Evolutionary conservation across 2,797 vertebrate species (phyloP), one percentile per base, ranked within the genome.

Genomic region (Rachycentron canadum): DNA sequence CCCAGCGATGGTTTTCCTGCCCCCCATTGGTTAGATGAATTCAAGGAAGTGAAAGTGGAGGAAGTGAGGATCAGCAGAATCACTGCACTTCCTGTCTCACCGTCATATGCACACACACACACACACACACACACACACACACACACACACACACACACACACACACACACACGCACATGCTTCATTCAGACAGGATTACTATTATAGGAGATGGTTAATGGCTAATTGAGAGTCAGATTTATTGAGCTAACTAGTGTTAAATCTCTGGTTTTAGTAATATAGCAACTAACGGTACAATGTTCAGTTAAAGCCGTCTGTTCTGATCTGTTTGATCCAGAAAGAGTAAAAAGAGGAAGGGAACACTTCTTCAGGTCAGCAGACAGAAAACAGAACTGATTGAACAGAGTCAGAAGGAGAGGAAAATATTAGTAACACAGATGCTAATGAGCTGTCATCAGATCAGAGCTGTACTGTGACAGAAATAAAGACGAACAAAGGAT

Each of bases 51-150:
- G 74, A 76, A 10, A 63, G 50, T 62, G 23, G 7, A 45, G 64
- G 58, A 76, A 47, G 28, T 47, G 25, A 63, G 19, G 41, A 38
- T 65, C 60, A 77, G 67, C 74, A 77, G 41, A 77, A 57, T 63
- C 50, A 23, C 50, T n/a, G 14, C 14, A 49, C 32, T 69, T 69
- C 59, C 59, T 69, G 74, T 76, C 52, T 40, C 14, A 43, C 14
- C 17, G 21, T 25, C 23, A 3, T 12, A 28, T 38, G 36, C 17
- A 40, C 43, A 43, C 26, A 32, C 58, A 53, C 69, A 50, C 57
- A 59, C 55, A 47, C 41, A 49, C 30, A 58, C 38, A 69, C 53
- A 69, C 25, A 63, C 34, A 50, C 47, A 25, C 21, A 49, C 45
- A 49, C 2, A 9, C 19, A n/a, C 21, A 10, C 47, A 25, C 47